Evolutionary conservation across 1,140 invertebrate genomes (phyloP).

Genomic region (Drosophila dunni): DNA sequence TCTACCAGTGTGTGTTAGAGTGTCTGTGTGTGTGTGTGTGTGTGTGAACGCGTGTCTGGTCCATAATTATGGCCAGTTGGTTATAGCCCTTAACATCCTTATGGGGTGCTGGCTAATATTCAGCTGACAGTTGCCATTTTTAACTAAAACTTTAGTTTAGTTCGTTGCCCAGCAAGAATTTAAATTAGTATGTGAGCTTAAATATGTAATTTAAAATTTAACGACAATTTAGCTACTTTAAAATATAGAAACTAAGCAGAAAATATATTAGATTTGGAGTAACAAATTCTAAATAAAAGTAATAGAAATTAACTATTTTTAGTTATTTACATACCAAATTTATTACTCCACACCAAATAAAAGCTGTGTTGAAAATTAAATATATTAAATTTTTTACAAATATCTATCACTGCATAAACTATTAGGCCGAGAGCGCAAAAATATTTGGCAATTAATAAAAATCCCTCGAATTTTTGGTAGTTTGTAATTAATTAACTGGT

Average conservation of each 20-base stretch:
- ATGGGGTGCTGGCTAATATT: slow-evolving; percentile 8
- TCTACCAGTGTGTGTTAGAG: slow-evolving; percentile 1
- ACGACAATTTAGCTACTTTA: no score
- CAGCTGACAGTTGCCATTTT: slow-evolving; percentile 6
- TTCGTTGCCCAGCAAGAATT: slow-evolving; percentile 3
- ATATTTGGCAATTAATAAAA: not conserved
- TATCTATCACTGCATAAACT: no score
- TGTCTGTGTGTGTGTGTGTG: slow-evolving; percentile 2
- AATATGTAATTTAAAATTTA: not conserved
- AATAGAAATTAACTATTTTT: no score
- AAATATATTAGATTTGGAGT: no score
- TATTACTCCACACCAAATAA: no score
- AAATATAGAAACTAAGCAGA: no score
- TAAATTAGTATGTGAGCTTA: not conserved
- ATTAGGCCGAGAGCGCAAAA: no score
- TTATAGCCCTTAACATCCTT: slow-evolving; percentile 21
- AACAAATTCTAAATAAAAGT: no score
- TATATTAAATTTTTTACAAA: no score
- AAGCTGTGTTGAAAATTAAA: no score
- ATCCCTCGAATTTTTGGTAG: not conserved
- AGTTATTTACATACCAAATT: no score
- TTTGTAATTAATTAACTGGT: not conserved
- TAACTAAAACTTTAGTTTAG: slow-evolving; percentile 11
- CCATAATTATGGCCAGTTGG: slow-evolving; percentile 29
- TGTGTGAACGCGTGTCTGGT: not conserved